These are phyloP conservation scores for Pterocles burchelli DNA, from an alignment of 2,113 vertebrate genomes.

Conservation along the genomic window DNA sequence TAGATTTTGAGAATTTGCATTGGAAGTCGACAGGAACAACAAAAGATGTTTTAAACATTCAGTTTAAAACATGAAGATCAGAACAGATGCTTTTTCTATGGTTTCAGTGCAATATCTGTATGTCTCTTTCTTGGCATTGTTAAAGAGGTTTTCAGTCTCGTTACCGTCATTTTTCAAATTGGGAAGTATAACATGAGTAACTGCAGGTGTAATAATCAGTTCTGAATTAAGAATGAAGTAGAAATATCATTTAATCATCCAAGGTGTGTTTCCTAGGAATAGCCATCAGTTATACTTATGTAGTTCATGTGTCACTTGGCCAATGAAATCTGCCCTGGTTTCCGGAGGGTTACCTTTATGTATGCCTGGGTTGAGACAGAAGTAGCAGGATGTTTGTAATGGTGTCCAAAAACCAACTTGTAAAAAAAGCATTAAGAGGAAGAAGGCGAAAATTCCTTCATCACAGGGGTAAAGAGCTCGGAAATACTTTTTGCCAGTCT, in stretches of 20 bases:
- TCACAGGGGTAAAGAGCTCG: neutral
- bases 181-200: neutral
- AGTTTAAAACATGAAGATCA: neutral
- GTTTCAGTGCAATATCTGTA: neutral
- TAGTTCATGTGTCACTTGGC: neutral
- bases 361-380: neutral
- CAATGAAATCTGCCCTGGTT: neutral
- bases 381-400: neutral
- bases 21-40: neutral
- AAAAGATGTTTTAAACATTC: neutral
- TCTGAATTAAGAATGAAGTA: constrained; percentile 57
- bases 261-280: neutral
- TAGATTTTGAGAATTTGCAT: neutral
- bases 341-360: neutral
- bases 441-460: neutral
- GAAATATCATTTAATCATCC: constrained; percentile 53
- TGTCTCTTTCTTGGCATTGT: neutral
- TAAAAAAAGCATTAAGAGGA: too few species aligned
- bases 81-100: neutral
- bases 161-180: constrained; percentile 35
- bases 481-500: neutral
- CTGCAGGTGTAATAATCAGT: constrained; percentile 32
- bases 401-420: neutral
- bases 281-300: neutral
- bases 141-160: neutral